phyloP scores from a whole-genome alignment of 2,113 vertebrate species.

The Sialia sialis region DNA sequence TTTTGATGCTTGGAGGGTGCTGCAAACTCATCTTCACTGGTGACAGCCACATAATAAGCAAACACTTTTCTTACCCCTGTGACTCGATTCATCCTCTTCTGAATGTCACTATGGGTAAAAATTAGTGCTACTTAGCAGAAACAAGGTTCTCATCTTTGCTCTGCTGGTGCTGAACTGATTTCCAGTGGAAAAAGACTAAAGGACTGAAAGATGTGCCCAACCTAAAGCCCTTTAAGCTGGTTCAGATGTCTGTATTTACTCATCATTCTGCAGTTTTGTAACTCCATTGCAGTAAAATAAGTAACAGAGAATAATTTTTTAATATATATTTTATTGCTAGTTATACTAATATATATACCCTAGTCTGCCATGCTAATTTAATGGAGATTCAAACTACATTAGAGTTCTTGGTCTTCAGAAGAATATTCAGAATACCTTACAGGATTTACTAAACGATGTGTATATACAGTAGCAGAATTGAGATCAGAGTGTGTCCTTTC shows the following conservation, averaged over 20 bases:
- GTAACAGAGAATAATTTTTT: not conserved
- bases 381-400: not conserved
- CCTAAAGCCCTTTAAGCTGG: not conserved
- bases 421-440: not conserved
- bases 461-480: not conserved
- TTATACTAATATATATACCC: not conserved
- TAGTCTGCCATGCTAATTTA: not conserved
- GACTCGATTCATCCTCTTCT: not conserved
- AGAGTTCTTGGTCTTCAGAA: not conserved
- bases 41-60: conserved; percentile 13
- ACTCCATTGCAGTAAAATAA: not conserved
- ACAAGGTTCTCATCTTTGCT: not conserved
- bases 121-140: conserved; percentile 6
- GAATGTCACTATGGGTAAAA: conserved; percentile 17
- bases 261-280: not conserved
- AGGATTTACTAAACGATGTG: not conserved
- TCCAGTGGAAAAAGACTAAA: not conserved
- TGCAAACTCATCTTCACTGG: not conserved
- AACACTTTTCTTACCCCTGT: not conserved
- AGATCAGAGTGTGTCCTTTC: not conserved
- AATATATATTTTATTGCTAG: not conserved
- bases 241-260: not conserved
- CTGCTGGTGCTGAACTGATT: not conserved
- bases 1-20: conserved; percentile 16
- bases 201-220: not conserved